Percentiles rank a stretch among this genome's conserved stretches.
These are phyloP conservation scores for Alosa sapidissima DNA, from an alignment of 2,797 vertebrate species.

Conservation along the genomic window DNA sequence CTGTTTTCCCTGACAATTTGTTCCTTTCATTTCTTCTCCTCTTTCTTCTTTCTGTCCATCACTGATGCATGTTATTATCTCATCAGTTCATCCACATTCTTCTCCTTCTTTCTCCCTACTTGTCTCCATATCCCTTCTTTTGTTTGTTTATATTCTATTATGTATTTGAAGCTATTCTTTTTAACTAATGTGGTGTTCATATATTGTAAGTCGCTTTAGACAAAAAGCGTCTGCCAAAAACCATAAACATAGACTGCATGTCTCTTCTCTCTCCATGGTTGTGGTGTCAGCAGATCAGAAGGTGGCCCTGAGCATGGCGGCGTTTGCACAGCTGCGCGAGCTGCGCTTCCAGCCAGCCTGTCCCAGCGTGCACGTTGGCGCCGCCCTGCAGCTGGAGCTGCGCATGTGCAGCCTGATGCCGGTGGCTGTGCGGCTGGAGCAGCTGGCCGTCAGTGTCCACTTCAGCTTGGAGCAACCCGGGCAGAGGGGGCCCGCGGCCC, in stretches of 20 bases:
- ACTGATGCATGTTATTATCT: too few relatives aligned
- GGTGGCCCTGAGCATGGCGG: constrained; percentile 82
- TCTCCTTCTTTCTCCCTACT: background rate
- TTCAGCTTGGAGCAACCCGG: constrained; percentile 85
- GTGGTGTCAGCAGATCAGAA: constrained; percentile 69
- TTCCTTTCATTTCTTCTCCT: too few relatives aligned
- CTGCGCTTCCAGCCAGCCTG: constrained; percentile 84
- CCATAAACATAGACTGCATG: too few relatives aligned
- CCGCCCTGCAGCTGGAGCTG: constrained; percentile 82
- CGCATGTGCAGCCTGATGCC: constrained; percentile 88
- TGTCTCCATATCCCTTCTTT: background rate
- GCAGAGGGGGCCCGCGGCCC: constrained; percentile 75
- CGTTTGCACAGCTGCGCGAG: constrained; percentile 84
- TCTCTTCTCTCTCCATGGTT: background rate
- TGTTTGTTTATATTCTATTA: too few relatives aligned
- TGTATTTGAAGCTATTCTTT: too few relatives aligned
- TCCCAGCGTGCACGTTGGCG: constrained; percentile 88
- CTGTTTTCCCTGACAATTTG: too few relatives aligned
- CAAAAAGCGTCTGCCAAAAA: too few relatives aligned
- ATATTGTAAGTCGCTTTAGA: too few relatives aligned
- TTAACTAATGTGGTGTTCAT: too few relatives aligned
- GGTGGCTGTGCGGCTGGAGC: constrained; percentile 80
- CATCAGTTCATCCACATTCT: too few relatives aligned
- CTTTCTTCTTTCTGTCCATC: too few relatives aligned
- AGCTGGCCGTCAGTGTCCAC: constrained; percentile 83